Percentiles rank a stretch among this genome's conserved stretches.
phyloP scores from a whole-genome alignment of 2,888 invertebrate genomes.

The Pecten maximus region DNA sequence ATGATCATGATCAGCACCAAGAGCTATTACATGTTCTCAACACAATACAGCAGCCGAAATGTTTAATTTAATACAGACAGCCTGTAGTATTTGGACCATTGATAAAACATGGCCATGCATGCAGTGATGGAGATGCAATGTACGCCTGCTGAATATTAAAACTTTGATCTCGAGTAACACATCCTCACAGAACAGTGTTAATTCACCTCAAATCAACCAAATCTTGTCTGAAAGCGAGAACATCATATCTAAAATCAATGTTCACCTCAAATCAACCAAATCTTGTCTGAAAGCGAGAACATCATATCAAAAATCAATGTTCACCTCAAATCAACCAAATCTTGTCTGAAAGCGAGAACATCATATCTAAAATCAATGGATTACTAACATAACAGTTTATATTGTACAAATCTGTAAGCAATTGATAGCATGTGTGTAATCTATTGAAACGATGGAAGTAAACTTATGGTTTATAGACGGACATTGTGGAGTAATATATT shows the following conservation, averaged over 20 bases:
- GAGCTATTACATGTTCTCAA: too few species aligned
- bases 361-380: not conserved
- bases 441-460: too few species aligned
- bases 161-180: not conserved
- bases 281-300: too few species aligned
- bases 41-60: not conserved
- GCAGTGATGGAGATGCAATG: not conserved
- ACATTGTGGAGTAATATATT: too few species aligned
- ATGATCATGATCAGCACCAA: too few species aligned
- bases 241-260: too few species aligned
- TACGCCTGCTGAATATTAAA: not conserved
- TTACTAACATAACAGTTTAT: not conserved
- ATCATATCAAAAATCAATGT: too few species aligned
- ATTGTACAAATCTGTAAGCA: not conserved
- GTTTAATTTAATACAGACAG: not conserved
- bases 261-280: too few species aligned
- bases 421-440: not conserved
- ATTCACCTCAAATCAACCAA: too few species aligned
- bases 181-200: not conserved
- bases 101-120: not conserved
- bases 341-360: not conserved
- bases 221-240: too few species aligned
- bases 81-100: not conserved
- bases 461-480: too few species aligned
- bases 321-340: not conserved